Conservation (phyloP, 1,140 invertebrate genomes). For the Colletes latitarsis region DNA sequence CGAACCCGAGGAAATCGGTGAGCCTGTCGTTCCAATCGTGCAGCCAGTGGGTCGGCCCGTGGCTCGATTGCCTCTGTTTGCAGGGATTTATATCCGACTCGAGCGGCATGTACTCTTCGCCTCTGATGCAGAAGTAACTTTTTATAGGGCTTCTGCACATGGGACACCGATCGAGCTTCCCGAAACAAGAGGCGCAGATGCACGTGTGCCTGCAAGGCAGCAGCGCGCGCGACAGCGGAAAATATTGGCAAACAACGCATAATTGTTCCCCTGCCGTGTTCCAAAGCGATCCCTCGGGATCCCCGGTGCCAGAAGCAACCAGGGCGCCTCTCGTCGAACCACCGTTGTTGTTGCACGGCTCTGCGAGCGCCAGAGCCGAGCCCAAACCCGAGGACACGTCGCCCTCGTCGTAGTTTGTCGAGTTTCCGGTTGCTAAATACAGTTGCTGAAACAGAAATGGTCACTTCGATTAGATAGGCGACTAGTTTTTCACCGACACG, state of each 20-base stretch:
- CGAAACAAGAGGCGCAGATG: slow-evolving; percentile 89
- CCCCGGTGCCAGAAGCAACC: slow-evolving; percentile 74
- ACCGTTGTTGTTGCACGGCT: slow-evolving; percentile 77
- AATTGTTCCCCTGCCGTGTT: slow-evolving; percentile 84
- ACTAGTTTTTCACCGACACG: neutral
- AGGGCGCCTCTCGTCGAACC: slow-evolving; percentile 68
- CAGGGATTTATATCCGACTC: slow-evolving; percentile 80
- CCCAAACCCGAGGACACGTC: slow-evolving; percentile 75
- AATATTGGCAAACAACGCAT: slow-evolving; percentile 91
- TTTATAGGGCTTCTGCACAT: slow-evolving; percentile 91
- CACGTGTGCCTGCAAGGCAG: slow-evolving; percentile 92
- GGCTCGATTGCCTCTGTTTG: slow-evolving; percentile 73
- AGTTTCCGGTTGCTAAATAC: slow-evolving; percentile 86
- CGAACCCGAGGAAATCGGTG: slow-evolving; percentile 85
- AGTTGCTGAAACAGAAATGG: slow-evolving; percentile 84
- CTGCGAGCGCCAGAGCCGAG: slow-evolving; percentile 76
- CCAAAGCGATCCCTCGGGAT: slow-evolving; percentile 80
- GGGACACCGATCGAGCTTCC: slow-evolving; percentile 88
- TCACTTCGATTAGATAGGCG: neutral
- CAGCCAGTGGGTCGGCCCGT: slow-evolving; percentile 81
- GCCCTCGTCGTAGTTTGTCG: slow-evolving; percentile 83
- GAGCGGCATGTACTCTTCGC: slow-evolving; percentile 87
- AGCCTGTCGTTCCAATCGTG: slow-evolving; percentile 84
- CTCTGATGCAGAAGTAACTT: slow-evolving; percentile 89
- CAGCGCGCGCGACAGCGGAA: slow-evolving; percentile 88